Evolutionary conservation across 2,797 vertebrate genomes (phyloP), one percentile per base, ranked within the genome.

Genomic region (Pampus argenteus): DNA sequence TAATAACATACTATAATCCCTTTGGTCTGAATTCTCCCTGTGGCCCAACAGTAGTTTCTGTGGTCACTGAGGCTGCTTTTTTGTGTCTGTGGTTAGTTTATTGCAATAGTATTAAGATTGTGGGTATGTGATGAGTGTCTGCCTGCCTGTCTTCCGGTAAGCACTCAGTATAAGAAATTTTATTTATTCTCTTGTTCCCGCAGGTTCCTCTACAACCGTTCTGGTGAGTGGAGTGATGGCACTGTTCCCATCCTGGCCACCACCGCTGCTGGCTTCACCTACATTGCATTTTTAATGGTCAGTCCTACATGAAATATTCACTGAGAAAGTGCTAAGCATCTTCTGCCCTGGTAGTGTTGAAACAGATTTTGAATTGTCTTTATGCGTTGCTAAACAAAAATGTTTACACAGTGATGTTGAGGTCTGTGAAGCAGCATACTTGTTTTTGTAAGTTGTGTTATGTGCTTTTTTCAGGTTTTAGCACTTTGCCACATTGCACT

Each of bases 161-260:
- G 18, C 29, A 25, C 25, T 74, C 42, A 22, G 10, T 55, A 31
- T 49, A 26, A 51, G 22, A 54, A 47, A n/a, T 18, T 14, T 49
- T 44, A 18, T 73, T 49, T 49, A 8, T 31, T 25, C 6, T 2
- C 57, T 80, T 74, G 55, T 42, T 73, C 74, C 79, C 71, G 38
- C 94, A 99, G 98, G 98, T 96, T 96, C 91, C 94, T 99, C 66
- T 99, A 99, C 83, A 98, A 96, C 86, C 94, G 90, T 74, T 96
- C 97, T 66, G 97, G 97, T 62, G 94, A 96, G 77, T 99, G 98
- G 98, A 97, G 95, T n/a, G 97, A 99, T 81, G 96, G 97, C 95
- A 97, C 97, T 1, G 89, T 97, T 91, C 96, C 98, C 66, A 96
- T 99, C 80, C 92, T 99, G 9, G 92, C 97, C 38, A 94, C 95